A percentile compares a stretch with the other conserved stretches of the same genome.
Evolutionary conservation across 2,888 invertebrate species (phyloP).

Genomic region (Lacanobia wlatinum): DNA sequence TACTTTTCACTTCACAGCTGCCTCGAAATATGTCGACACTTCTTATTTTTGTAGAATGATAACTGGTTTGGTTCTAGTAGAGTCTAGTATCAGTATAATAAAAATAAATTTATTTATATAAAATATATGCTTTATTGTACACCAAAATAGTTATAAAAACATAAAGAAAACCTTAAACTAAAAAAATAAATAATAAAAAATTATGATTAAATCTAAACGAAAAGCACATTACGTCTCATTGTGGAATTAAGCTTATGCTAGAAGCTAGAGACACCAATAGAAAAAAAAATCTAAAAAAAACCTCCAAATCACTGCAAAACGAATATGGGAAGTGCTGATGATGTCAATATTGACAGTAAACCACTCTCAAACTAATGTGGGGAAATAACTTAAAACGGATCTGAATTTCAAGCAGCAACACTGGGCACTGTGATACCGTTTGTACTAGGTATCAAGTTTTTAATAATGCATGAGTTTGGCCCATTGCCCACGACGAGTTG

Average conservation of each 20-base stretch:
- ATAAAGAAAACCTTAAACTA: too few relatives aligned
- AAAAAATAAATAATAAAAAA: too few relatives aligned
- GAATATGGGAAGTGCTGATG: background rate
- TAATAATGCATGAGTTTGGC: slow-evolving; percentile 60
- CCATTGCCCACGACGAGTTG: slow-evolving; percentile 51
- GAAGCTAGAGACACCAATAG: background rate
- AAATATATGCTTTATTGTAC: too few relatives aligned
- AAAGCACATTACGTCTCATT: background rate
- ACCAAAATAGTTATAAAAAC: too few relatives aligned
- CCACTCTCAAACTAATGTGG: background rate
- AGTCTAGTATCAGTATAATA: background rate
- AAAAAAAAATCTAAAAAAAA: background rate
- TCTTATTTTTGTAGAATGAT: slow-evolving; percentile 16
- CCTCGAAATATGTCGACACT: slow-evolving; percentile 42
- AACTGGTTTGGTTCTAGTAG: slow-evolving; percentile 5
- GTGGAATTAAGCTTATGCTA: background rate
- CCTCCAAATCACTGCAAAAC: background rate
- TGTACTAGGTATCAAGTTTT: slow-evolving; percentile 42
- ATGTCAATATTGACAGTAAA: background rate
- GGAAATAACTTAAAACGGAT: background rate
- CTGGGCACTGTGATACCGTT: slow-evolving; percentile 21
- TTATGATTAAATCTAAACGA: background rate
- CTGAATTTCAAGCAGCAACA: slow-evolving; percentile 1
- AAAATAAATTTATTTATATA: background rate
- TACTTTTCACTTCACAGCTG: slow-evolving; percentile 60